These are phyloP conservation scores for Neoascia interrupta DNA, from an alignment of 2,888 invertebrate genomes.

Conservation along the genomic window DNA sequence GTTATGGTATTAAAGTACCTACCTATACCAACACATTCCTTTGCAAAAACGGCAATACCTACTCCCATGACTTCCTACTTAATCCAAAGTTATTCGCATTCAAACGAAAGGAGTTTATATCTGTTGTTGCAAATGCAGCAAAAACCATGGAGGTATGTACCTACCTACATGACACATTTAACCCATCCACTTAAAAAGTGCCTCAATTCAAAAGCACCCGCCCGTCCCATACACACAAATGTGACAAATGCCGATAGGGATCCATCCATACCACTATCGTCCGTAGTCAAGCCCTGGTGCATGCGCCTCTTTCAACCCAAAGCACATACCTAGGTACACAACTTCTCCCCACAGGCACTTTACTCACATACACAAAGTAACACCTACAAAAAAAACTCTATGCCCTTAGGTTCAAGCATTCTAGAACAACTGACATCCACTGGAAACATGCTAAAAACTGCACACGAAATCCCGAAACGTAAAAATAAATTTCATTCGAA, in stretches of 20 bases:
- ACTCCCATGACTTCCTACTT: slow-evolving; percentile 7
- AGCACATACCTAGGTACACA: slow-evolving; percentile 43
- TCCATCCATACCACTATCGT: slow-evolving; percentile 45
- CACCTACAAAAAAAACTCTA: slow-evolving; percentile 16
- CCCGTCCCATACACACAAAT: slow-evolving; percentile 53
- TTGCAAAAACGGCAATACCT: slow-evolving; percentile 34
- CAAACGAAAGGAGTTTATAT: slow-evolving; percentile 46
- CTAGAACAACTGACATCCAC: slow-evolving; percentile 13
- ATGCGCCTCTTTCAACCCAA: slow-evolving; percentile 68
- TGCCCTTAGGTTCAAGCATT: neutral
- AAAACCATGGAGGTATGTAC: too few species aligned
- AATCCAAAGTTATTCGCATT: slow-evolving; percentile 28
- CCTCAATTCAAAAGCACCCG: slow-evolving; percentile 39
- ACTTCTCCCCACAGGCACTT: slow-evolving; percentile 38
- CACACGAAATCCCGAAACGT: neutral
- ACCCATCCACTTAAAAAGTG: too few species aligned
- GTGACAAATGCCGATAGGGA: slow-evolving; percentile 63
- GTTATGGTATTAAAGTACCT: too few species aligned
- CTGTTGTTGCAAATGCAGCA: slow-evolving; percentile 30
- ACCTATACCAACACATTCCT: neutral
- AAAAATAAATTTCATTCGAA: neutral
- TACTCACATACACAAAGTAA: slow-evolving; percentile 28
- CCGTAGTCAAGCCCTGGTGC: slow-evolving; percentile 45
- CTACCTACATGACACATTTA: too few species aligned
- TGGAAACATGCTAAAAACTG: neutral